These are phyloP conservation scores for Cebidichthys violaceus DNA, from an alignment of 2,113 vertebrate genomes.

Conservation along the genomic window DNA sequence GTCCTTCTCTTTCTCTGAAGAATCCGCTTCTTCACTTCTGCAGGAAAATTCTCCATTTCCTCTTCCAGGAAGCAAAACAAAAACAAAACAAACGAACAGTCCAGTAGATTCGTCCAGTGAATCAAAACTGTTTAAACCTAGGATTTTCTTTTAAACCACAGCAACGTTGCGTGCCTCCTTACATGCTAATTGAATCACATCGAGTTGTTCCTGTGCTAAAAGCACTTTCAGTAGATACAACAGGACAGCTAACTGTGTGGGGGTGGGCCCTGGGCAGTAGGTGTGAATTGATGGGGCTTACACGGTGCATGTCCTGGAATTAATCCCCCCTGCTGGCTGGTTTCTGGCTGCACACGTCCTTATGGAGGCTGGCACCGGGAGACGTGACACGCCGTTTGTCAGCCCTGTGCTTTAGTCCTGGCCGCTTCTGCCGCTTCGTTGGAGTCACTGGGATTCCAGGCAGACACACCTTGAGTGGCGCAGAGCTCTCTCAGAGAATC, in stretches of 20 bases:
- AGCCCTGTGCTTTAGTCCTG: slow-evolving; percentile 42
- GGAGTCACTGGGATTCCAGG: slow-evolving; percentile 35
- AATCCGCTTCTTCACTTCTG: too few relatives aligned
- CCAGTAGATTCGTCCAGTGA: too few relatives aligned
- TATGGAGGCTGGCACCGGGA: slow-evolving; percentile 47
- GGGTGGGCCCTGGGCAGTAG: slow-evolving; percentile 31
- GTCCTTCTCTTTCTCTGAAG: too few relatives aligned
- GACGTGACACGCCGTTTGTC: slow-evolving; percentile 56
- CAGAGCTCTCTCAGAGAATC: slow-evolving; percentile 16
- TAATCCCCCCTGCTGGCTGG: slow-evolving; percentile 50
- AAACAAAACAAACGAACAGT: too few relatives aligned
- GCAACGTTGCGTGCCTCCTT: too few relatives aligned
- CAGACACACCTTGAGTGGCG: background rate
- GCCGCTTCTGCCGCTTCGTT: slow-evolving; percentile 31
- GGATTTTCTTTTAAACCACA: too few relatives aligned
- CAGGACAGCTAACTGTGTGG: background rate
- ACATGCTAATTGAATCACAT: too few relatives aligned
- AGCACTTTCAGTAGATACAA: background rate
- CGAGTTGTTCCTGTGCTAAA: background rate
- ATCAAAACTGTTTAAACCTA: too few relatives aligned
- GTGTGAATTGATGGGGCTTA: slow-evolving; percentile 47
- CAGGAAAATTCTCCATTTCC: too few relatives aligned
- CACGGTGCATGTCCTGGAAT: slow-evolving; percentile 61
- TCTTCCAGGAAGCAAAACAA: too few relatives aligned
- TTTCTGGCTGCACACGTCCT: slow-evolving; percentile 35